Percentiles rank a stretch among this genome's conserved stretches.
phyloP scores from a whole-genome alignment of 2,888 invertebrate species.

The Polietes domitor region DNA sequence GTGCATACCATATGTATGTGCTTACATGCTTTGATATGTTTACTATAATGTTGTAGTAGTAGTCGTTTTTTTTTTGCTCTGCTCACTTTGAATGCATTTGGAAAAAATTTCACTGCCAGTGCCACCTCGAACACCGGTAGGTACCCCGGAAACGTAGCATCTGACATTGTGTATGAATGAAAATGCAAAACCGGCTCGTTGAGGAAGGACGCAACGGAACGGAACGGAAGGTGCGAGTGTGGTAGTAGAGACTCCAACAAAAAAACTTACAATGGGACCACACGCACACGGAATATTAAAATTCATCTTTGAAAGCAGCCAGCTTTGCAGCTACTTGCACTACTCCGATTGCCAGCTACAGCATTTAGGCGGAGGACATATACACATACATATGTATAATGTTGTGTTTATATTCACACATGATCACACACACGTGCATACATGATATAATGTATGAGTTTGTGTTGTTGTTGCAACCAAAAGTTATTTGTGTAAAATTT shows the following conservation, averaged over 20 bases:
- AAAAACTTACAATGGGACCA: conserved; percentile 69
- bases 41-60: background rate
- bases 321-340: background rate
- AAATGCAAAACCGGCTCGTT: background rate
- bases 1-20: background rate
- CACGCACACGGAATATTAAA: conserved; percentile 78
- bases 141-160: conserved; percentile 12
- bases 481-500: conserved; percentile 67
- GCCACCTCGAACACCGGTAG: conserved; percentile 9
- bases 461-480: background rate
- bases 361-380: too few relatives aligned
- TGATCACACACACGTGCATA: too few relatives aligned
- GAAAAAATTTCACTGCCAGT: conserved; percentile 17
- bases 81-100: conserved; percentile 2
- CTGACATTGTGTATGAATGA: conserved; percentile 3
- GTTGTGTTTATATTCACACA: too few relatives aligned
- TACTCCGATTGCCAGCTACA: too few relatives aligned
- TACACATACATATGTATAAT: too few relatives aligned
- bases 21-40: conserved; percentile 1
- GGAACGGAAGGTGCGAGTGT: background rate
- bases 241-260: too few relatives aligned
- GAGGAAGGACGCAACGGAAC: background rate
- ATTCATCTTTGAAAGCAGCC: conserved; percentile 76
- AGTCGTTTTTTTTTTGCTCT: too few relatives aligned
- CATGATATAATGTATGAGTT: too few relatives aligned